Evolutionary conservation across 2,113 vertebrate genomes (phyloP), one percentile per base, ranked within the genome.

Genomic region (Rhegmatorhina hoffmannsi): DNA sequence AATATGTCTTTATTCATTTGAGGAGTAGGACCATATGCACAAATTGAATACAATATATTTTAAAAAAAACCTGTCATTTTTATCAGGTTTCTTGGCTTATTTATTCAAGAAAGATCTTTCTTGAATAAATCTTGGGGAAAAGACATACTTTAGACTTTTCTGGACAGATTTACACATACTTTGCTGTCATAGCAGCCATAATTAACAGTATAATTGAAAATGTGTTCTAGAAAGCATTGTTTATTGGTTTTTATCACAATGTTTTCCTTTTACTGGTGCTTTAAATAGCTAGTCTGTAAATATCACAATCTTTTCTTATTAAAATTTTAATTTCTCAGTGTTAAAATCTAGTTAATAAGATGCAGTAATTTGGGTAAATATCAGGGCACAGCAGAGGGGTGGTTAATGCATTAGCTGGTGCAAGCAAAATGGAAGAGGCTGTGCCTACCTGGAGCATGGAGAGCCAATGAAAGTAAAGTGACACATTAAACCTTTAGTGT

Each of bases 131-230:
- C 26, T 63, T 75, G 34, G 28, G 11, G n/a, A 69, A 13, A 19
- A 21, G 23, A 40, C 4, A 5, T 62, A 59, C 18, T 53, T 72
- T 24, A 89, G 17, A 59, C 17, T 78, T 73, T 77, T 79, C 46
- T 64, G 82, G 55, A 50, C 17, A 82, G 40, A 33, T 34, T 75
- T 33, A 53, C 74, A 66, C 38, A 55, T 28, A 33, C 12, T 83
- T 79, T 78, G 47, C 68, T 94, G 46, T 83, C 46, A 34, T 13
- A 84, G 26, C 66, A 96, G 95, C 81, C 58, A 78, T 89, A 94
- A 86, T 92, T 94, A 95, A 90, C 75, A 36, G 75, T 95, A 94
- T 89, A 92, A 84, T 95, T 96, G 23, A 46, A 78, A 52, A 31
- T 53, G 20, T 36, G n/a, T 94, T 95, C 83, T 90, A n/a, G 53